Evolutionary conservation across 2,888 invertebrate genomes (phyloP), one percentile per base, ranked within the genome.

Genomic region (Acanthococcus lagerstroemiae): DNA sequence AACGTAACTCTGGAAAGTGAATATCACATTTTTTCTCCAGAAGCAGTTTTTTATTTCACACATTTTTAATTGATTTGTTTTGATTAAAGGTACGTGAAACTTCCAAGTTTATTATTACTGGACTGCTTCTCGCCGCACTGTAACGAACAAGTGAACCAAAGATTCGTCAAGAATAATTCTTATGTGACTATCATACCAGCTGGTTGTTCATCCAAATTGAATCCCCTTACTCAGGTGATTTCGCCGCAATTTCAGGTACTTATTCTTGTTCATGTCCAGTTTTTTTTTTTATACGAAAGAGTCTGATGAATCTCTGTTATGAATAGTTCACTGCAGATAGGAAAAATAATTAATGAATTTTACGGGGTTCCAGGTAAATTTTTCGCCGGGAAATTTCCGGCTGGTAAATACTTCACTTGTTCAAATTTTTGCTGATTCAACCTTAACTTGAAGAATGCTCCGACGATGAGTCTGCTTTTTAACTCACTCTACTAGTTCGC

Each of bases 141-240:
- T n/a, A 45, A n/a, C n/a, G 22, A 46, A 45, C 7, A 19, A 6
- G 26, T 58, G 3, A 45, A 46, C 44, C 22, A 46, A 9, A 22
- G 46, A 7, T 58, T 58, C 26, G 37, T n/a, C 22, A 12, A 46
- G 46, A 12, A 45, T 24, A 58, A 58, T n/a, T 58, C 58, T 3
- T 46, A 37, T 7, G 15, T 58, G 17, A 25, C 24, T 4, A 25
- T 58, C 3, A 58, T 58, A 17, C 58, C 58, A 17, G n/a, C 45
- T 3, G 58, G 58, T 17, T 58, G 58, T 46, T 58, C 58, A 7
- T 58, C 58, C 5, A 58, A 58, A 25, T 25, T 58, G 4, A 58
- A 58, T 58, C 58, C 58, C 46, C 17, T 58, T 2, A 24, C 45
- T 15, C 58, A 58, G 37, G n/a, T 58, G 19, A 24, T 58, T 25